Evolutionary conservation across 2,113 vertebrate genomes (phyloP), one percentile per base, ranked within the genome.

Genomic region (Pionites leucogaster): DNA sequence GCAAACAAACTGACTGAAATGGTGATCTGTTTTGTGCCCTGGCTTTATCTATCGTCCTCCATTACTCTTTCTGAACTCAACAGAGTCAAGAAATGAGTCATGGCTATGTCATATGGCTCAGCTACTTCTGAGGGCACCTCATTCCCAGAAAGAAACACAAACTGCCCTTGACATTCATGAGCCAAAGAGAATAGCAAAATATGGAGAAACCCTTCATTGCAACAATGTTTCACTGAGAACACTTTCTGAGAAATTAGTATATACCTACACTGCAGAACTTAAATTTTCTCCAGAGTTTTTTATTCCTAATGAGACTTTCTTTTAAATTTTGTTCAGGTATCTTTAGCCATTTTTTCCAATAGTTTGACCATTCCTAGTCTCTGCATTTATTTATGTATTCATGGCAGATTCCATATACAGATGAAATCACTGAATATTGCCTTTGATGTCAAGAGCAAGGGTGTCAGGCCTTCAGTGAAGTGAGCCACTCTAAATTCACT

Each of bases 71-170:
- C 77, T 78, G 69, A 84, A 84, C 74, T 82, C 59, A 67, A 39
- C 10, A 90, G 91, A 94, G 74, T 95, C 75, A 87, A 96, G 71
- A 90, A 94, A 90, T 93, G 86, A 91, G 89, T 96, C 95, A 95
- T 35, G 71, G 19, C 41, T 82, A 42, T 90, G 76, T 92, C 94
- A 72, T 52, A 80, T 52, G 83, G 63, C 90, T 93, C 63, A 70
- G 50, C 72, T 80, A 33, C 76, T 88, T 90, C 86, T 92, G 82
- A 92, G 88, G 79, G 64, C 67, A 64, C 20, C 50, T 93, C 80
- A 42, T n/a, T 60, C 50, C 44, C 47, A 76, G n/a, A 62, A 87
- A 60, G 86, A 91, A 90, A 65, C 63, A 33, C 57, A 76, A 86
- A 83, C 63, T 76, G n/a, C 41, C 88, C 91, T 86, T 94, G 85